These are phyloP conservation scores for Tringa solitaria DNA, from an alignment of 2,113 vertebrate genomes.

Conservation along the genomic window DNA sequence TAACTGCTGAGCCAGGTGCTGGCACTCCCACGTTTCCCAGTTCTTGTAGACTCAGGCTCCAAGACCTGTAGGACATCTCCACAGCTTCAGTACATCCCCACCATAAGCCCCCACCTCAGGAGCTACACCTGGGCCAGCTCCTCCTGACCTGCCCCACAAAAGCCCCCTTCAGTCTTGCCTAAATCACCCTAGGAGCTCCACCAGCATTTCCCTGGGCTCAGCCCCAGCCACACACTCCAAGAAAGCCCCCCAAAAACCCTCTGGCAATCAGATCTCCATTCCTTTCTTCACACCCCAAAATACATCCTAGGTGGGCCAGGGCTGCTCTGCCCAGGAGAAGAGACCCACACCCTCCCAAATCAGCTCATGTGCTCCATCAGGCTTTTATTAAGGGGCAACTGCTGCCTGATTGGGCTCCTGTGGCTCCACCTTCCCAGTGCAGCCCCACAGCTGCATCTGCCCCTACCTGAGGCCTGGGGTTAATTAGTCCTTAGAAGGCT, in stretches of 20 bases:
- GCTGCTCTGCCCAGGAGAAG: fast-evolving
- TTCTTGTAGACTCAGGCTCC: background rate
- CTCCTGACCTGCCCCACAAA: background rate
- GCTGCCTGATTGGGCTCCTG: background rate
- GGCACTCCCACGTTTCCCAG: background rate
- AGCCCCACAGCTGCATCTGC: background rate
- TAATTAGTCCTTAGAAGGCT: background rate
- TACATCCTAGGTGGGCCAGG: fast-evolving
- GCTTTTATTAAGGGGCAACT: background rate
- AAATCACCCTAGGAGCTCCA: background rate
- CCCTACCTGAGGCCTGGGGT: background rate
- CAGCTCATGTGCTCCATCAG: fast-evolving
- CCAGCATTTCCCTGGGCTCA: background rate
- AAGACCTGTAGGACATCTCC: background rate
- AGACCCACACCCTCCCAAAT: background rate
- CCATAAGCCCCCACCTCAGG: background rate
- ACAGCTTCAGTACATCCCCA: background rate
- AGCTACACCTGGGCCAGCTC: background rate
- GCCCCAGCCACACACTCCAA: background rate
- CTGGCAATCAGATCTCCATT: background rate
- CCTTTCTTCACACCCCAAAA: background rate
- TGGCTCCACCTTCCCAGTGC: background rate
- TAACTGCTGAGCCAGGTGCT: background rate
- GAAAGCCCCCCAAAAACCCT: background rate
- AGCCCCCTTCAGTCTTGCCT: background rate